These are phyloP conservation scores for Hylia prasina DNA, from an alignment of 2,113 vertebrate genomes.

Conservation along the genomic window DNA sequence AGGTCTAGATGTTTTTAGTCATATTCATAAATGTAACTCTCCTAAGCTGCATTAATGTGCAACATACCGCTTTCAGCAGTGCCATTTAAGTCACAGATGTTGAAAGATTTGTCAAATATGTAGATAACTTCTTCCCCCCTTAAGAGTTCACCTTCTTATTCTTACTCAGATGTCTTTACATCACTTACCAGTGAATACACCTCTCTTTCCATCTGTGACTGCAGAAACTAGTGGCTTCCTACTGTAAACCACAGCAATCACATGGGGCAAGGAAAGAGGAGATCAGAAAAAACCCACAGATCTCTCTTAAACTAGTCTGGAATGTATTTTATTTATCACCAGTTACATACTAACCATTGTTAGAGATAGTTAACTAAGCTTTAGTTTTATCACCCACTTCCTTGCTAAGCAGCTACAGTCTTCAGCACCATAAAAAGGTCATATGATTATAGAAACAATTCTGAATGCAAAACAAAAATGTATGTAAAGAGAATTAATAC, in stretches of 20 bases:
- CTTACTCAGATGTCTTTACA: not conserved
- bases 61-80: not conserved
- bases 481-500: not conserved
- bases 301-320: not conserved
- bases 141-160: not conserved
- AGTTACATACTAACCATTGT: not conserved
- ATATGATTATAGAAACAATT: not conserved
- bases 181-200: not conserved
- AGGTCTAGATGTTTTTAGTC: not conserved
- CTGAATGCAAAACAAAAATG: not conserved
- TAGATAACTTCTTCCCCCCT: not conserved
- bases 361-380: not conserved
- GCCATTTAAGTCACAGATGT: not conserved
- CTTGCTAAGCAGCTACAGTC: not conserved
- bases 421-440: not conserved
- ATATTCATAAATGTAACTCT: not conserved
- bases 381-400: not conserved
- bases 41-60: not conserved
- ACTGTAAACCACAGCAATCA: slow-evolving; percentile 6
- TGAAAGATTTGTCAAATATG: not conserved
- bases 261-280: not conserved
- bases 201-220: not conserved
- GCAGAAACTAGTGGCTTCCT: not conserved
- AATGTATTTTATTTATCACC: not conserved
- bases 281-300: not conserved